Evolutionary conservation across 2,113 vertebrate species (phyloP), one percentile per base, ranked within the genome.

Genomic region (Misgurnus anguillicaudatus): DNA sequence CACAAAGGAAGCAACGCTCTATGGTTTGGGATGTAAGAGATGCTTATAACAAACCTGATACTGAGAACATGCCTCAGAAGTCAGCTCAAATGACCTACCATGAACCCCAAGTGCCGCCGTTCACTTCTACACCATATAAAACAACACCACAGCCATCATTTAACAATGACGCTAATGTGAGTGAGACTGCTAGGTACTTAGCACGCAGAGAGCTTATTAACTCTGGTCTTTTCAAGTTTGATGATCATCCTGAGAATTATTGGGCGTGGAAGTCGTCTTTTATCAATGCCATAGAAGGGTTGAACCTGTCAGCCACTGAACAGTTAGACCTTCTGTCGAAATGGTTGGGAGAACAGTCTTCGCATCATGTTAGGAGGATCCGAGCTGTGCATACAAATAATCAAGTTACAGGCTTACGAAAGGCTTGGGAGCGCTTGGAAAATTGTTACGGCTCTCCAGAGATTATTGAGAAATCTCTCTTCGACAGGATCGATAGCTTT

Each of bases 201-300:
- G 51, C 76, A 9, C 7, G 39, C 48, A 10, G 39, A 42, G 45
- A 55, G 58, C 36, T 80, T 51, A 61, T 80, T 17, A 65, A 53
- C 10, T 80, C 61, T 0, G 62, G 61, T 10, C 60, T 80, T 7
- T 57, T 41, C 3, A 57, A 41, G 63, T 73, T 64, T 24, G 45
- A 65, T 6, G 61, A 73, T 21, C 16, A 19, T n/a, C 58, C 61
- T 5, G 62, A 73, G 58, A 72, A 64, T 31, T 73, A 80, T 24
- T 75, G 45, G 47, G 51, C 14, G 1, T 75, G 51, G 69, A 74
- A 65, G 24, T 57, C 48, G 9, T 80, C 60, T 21, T 66, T 42
- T 0, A 17, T 36, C 13, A 80, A 58, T 47, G 48, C 38, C 2
- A 67, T 66, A 11, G 17, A 80, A 64, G 69, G 14, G 3, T 41